Evolutionary conservation across 2,113 vertebrate species (phyloP), one percentile per base, ranked within the genome.

Genomic region (Panthera leo): DNA sequence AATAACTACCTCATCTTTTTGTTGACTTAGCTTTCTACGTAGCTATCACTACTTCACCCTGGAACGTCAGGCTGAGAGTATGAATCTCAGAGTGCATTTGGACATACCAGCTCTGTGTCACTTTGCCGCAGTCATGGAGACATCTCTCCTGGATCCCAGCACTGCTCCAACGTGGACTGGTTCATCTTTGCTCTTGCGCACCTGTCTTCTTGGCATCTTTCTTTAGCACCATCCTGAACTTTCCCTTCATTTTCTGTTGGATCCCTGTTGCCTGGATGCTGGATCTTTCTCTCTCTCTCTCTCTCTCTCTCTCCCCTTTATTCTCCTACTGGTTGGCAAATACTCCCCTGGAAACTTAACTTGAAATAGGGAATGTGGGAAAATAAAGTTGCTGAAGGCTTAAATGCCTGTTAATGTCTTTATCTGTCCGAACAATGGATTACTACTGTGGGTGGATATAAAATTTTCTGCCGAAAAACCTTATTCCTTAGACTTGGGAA

Each of bases 71-170:
- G n/a, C 7, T 71, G 10, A 2, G 0, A 71, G n/a, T 1, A 8
- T 42, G 53, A 75, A n/a, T 53, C 55, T 82, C 29, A 39, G 75
- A 78, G 51, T 18, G 12, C 55, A 70, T n/a, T 29, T 39, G 29
- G 11, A 18, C 36, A 5, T 15, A 19, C 2, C 23, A 70, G 86
- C 16, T 16, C 2, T 36, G 27, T 34, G 71, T 80, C 48, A 29
- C 1, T 25, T 67, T 45, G 63, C 27, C 11, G 3, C 0, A 14
- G 21, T 23, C 14, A 1, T 2, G 1, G 65, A 36, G 70, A 34
- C 5, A 0, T 53, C 13, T 29, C 0, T 29, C 39, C 12, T 1
- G 48, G 0, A 65, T 14, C 61, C 61, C 10, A 31, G 6, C 0
- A 5, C 13, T 31, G 21, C 7, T 2, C 15, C 9, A 8, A 2